Evolutionary conservation across 2,888 invertebrate genomes (phyloP).

Genomic region (Lampropteryx suffumata): DNA sequence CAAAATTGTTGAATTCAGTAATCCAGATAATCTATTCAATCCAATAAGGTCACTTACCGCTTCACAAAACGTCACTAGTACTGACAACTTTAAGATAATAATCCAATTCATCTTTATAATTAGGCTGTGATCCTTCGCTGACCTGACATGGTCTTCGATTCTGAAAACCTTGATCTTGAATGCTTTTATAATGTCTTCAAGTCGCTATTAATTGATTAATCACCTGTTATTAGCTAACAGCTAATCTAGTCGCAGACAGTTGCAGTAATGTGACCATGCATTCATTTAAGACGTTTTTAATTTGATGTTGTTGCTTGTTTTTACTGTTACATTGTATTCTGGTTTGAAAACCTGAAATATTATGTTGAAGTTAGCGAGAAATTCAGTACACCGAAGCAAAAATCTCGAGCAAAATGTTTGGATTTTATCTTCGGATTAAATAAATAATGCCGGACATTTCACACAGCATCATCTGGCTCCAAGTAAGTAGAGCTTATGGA

Average conservation of each 20-base stretch:
- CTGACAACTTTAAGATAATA: conserved; percentile 49
- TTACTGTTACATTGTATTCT: too few species aligned
- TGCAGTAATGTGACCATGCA: conserved; percentile 26
- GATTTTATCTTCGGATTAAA: too few species aligned
- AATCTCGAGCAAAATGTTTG: too few species aligned
- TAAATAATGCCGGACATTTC: too few species aligned
- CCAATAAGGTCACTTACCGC: conserved; percentile 1
- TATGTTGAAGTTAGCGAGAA: too few species aligned
- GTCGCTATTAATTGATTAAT: conserved; percentile 35
- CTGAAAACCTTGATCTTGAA: conserved; percentile 43
- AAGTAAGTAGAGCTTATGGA: too few species aligned
- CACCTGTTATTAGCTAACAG: conserved; percentile 31
- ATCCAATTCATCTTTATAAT: conserved; percentile 45
- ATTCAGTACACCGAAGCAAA: too few species aligned
- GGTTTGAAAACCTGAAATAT: too few species aligned
- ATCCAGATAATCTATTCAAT: too few species aligned
- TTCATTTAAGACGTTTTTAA: not conserved
- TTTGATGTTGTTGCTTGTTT: too few species aligned
- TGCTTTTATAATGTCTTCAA: conserved; percentile 44
- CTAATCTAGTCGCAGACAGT: conserved; percentile 18
- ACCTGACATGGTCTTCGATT: conserved; percentile 45
- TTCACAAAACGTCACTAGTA: conserved; percentile 36
- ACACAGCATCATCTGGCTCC: too few species aligned
- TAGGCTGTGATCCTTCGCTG: conserved; percentile 19
- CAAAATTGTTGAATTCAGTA: too few species aligned